phyloP scores from a whole-genome alignment of 1,140 invertebrate species.

The Venustaconcha ellipsiformis region DNA sequence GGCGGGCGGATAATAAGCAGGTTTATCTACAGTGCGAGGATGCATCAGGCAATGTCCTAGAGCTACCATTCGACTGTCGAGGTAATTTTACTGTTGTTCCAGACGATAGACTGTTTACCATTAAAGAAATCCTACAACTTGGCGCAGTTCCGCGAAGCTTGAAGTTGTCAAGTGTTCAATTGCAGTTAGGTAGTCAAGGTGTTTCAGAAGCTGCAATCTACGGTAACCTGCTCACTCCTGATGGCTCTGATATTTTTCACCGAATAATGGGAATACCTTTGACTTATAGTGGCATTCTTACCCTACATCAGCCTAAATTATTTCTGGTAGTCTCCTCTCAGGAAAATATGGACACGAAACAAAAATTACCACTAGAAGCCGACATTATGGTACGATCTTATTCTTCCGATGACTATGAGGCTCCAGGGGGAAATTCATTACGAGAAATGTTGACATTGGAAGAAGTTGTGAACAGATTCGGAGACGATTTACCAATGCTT shows the following conservation, averaged over 20 bases:
- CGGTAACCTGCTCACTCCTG: conserved; percentile 8
- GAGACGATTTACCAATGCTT: conserved; percentile 27
- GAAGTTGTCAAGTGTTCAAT: conserved; percentile 18
- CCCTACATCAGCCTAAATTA: conserved; percentile 23
- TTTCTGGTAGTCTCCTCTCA: conserved; percentile 29
- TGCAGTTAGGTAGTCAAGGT: conserved; percentile 13
- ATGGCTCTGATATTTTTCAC: conserved; percentile 12
- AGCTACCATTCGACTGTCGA: conserved; percentile 23
- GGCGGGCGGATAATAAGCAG: conserved; percentile 5
- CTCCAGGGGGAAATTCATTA: neutral
- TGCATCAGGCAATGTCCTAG: conserved; percentile 21
- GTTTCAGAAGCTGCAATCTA: conserved; percentile 3
- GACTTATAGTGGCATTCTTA: conserved; percentile 20
- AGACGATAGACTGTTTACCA: conserved; percentile 23
- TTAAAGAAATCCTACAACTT: conserved; percentile 25
- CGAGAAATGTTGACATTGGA: conserved; percentile 23
- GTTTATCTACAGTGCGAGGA: conserved; percentile 27
- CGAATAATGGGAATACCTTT: conserved; percentile 31
- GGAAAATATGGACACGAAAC: conserved; percentile 15
- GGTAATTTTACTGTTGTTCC: conserved; percentile 26
- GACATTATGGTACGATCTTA: conserved; percentile 26
- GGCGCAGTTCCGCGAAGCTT: conserved; percentile 23
- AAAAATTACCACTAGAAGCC: conserved; percentile 19
- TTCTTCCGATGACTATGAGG: conserved; percentile 14
- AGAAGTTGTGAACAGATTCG: conserved; percentile 25